phyloP scores from a whole-genome alignment of 30 jellyfish, hydroid and myxozoan species.

The Chrysaora quinquecirrha region DNA sequence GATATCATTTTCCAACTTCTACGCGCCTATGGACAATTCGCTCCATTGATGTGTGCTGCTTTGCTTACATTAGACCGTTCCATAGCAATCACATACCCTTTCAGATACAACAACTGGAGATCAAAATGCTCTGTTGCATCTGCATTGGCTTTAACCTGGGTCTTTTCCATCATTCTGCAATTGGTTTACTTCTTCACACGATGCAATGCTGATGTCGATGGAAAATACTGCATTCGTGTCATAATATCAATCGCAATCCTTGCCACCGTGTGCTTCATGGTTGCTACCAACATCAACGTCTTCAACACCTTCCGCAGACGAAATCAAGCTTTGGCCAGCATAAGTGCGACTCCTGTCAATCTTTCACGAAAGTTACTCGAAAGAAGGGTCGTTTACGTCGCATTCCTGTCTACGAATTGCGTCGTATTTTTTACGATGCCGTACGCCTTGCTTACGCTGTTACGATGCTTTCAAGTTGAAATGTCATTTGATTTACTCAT shows the following conservation, averaged over 20 bases:
- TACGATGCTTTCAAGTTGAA: not conserved
- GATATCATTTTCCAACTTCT: slow-evolving; percentile 8
- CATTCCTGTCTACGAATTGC: slow-evolving; percentile 35
- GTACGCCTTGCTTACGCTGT: slow-evolving; percentile 26
- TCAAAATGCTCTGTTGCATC: slow-evolving; percentile 1
- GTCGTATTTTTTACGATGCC: slow-evolving; percentile 30
- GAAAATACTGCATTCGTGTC: slow-evolving; percentile 13
- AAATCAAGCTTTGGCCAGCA: not conserved
- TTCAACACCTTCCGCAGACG: slow-evolving; percentile 4
- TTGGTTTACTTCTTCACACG: slow-evolving; percentile 19
- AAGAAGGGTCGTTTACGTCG: slow-evolving; percentile 29
- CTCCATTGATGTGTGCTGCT: slow-evolving; percentile 23
- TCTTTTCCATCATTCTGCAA: slow-evolving; percentile 5
- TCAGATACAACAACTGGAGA: slow-evolving; percentile 16
- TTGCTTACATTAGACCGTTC: slow-evolving; percentile 29
- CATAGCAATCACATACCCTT: slow-evolving; percentile 29
- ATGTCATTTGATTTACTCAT: not conserved
- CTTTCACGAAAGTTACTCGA: not conserved
- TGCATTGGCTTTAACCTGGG: slow-evolving; percentile 5
- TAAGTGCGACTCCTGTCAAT: not conserved
- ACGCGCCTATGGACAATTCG: slow-evolving; percentile 16
- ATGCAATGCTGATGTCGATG: not conserved
- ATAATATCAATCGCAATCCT: not conserved
- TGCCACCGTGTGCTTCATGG: not conserved
- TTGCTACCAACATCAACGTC: slow-evolving; percentile 6